Conservation (phyloP, 2,888 invertebrate genomes). For the Timema podura region DNA sequence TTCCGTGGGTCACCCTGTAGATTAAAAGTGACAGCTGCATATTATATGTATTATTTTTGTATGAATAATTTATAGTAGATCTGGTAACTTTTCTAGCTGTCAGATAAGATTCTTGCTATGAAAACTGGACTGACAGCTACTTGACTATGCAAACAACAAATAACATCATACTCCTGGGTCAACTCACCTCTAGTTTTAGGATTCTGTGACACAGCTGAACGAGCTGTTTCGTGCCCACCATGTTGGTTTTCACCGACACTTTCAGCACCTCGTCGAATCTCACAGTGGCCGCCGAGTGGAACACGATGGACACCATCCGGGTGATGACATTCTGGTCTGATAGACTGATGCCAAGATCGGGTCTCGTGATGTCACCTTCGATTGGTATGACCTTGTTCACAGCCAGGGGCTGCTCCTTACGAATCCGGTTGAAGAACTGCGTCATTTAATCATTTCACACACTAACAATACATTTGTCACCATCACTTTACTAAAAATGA, state of each 20-base stretch:
- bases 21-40: no score
- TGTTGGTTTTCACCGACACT: conserved; percentile 92
- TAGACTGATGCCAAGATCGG: conserved; percentile 67
- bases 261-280: conserved; percentile 96
- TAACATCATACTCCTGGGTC: no score
- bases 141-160: no score
- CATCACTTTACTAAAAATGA: no score
- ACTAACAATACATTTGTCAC: no score
- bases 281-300: conserved; percentile 97
- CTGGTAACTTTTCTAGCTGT: no score
- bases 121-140: no score
- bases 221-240: conserved; percentile 87
- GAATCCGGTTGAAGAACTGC: conserved; percentile 72
- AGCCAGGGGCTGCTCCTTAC: conserved; percentile 68
- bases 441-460: no score
- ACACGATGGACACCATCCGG: conserved; percentile 76
- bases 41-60: no score
- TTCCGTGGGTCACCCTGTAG: no score
- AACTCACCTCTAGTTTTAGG: conserved; percentile 71
- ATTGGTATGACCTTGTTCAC: conserved; percentile 73
- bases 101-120: no score
- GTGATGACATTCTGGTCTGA: conserved; percentile 69
- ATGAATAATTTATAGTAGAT: no score
- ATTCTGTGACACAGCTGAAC: conserved; percentile 89
- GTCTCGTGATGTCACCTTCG: conserved; percentile 80